Evolutionary conservation across 92 coral and sea anemone species (phyloP).

Genomic region (Phymanthus crucifer): DNA sequence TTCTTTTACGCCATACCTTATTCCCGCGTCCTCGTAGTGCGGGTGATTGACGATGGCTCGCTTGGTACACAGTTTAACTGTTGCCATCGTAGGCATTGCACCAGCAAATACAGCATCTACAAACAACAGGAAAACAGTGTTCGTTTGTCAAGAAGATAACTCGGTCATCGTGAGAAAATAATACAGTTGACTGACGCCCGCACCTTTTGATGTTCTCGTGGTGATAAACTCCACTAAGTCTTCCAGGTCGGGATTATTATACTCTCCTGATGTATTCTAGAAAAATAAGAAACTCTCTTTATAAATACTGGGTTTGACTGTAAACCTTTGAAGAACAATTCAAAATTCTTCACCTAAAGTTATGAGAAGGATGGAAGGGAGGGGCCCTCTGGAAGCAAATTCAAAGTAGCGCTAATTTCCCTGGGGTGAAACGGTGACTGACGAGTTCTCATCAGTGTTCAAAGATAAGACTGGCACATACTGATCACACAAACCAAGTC

Average conservation of each 20-base stretch:
- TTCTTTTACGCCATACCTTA: constrained; percentile 51
- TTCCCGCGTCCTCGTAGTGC: constrained; percentile 96
- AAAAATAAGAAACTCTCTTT: constrained; percentile 1
- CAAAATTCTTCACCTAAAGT: too few relatives aligned
- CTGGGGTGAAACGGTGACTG: too few relatives aligned
- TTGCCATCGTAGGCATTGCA: constrained; percentile 99
- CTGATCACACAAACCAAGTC: too few relatives aligned
- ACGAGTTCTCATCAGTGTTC: too few relatives aligned
- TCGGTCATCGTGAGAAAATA: too few relatives aligned
- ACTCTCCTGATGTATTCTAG: constrained; percentile 89
- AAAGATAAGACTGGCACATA: too few relatives aligned
- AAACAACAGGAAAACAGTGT: background rate
- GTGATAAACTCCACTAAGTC: constrained; percentile 60
- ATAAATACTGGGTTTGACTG: background rate
- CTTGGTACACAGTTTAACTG: constrained; percentile 88
- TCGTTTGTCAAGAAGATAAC: too few relatives aligned
- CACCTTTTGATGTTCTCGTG: constrained; percentile 5
- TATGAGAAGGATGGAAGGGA: too few relatives aligned
- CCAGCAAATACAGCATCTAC: constrained; percentile 93
- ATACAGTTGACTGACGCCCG: too few relatives aligned
- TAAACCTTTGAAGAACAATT: too few relatives aligned
- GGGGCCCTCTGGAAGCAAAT: too few relatives aligned
- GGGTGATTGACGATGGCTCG: constrained; percentile 97
- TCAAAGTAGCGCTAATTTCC: too few relatives aligned
- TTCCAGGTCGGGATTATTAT: constrained; percentile 91